Base-by-base conservation (phyloP, 2,797 vertebrate genomes). In the Phataginus tetradactyla region DNA sequence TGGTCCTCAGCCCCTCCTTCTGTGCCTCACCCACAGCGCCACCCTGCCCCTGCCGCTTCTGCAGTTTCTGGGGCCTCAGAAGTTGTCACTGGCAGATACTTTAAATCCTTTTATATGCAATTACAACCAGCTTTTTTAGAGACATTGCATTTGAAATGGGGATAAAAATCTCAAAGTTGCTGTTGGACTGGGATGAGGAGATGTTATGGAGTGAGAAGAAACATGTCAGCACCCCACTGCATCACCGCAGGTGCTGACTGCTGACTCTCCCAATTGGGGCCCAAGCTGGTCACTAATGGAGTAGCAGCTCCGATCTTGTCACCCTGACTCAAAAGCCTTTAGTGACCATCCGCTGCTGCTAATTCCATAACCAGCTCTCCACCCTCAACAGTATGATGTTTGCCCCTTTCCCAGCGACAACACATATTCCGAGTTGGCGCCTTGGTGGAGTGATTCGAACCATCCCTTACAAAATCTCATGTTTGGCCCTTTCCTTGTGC, bases 241-340 rank as follows among this genome's bases (percentile, higher is more conserved):
- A 8, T 42, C 68, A n/a, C 5, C 17, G 0, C 2, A 3, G 0
- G 59, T 45, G 45, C 55, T 12, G 23, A 13, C 74, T 4, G 7
- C 27, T 13, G 34, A 39, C 34, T 59, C 55, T 95, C 57, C 61
- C 55, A 15, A 18, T 37, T 32, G 66, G 69, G 42, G 34, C 39
- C 57, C 0, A 0, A 9, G 23, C 45, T 84, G 63, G 63, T n/a
- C 15, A n/a, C 32, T 79, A 55, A 63, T 10, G 39, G 83, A 72
- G n/a, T 9, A 7, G 32, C 39, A 71, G 45, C 11, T 75, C 71
- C 55, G 27, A 53, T 80, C 49, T 57, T 83, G 37, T 83, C 66
- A 66, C 3, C 9, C 7, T 1, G 10, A 32, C 39, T 78, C 53
- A 51, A 11, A 78, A 34, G 18, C 51, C 64, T 59, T 74, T 68